A percentile compares a stretch with the other conserved stretches of the same genome.
Evolutionary conservation across 2,113 vertebrate genomes (phyloP).

Genomic region (Diadophis punctatus): DNA sequence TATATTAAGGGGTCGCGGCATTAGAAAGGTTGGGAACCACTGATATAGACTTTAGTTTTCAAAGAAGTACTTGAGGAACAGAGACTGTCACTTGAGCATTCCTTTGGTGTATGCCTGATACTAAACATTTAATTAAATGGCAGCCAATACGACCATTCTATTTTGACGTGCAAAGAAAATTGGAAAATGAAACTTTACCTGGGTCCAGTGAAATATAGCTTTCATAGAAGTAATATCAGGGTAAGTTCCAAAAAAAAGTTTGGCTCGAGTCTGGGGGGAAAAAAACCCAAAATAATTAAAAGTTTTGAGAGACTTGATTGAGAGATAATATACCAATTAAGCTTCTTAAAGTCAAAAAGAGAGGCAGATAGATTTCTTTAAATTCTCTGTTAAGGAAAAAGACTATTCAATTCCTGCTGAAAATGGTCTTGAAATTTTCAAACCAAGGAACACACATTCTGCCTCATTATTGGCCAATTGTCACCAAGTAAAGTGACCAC

Average conservation of each 20-base stretch:
- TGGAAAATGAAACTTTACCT: conserved; percentile 67
- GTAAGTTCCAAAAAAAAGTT: conserved; percentile 76
- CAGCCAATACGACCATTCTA: neutral
- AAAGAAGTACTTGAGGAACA: neutral
- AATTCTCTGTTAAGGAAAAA: neutral
- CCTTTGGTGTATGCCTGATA: neutral
- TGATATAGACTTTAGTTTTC: no score
- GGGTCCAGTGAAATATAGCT: conserved; percentile 83
- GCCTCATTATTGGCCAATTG: neutral
- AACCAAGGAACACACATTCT: neutral
- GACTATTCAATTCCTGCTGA: neutral
- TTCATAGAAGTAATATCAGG: conserved; percentile 68
- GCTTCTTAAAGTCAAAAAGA: neutral
- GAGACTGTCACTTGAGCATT: neutral
- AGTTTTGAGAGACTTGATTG: neutral
- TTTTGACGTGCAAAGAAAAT: neutral
- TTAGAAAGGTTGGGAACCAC: no score
- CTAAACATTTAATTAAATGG: neutral
- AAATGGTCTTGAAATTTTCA: neutral
- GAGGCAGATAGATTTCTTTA: neutral
- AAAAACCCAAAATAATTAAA: neutral
- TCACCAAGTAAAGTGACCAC: neutral
- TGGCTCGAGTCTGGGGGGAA: conserved; percentile 51
- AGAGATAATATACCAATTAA: neutral
- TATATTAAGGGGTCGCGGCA: no score